A percentile compares a stretch with the other conserved stretches of the same genome.
phyloP scores from a whole-genome alignment of 64 coral and sea anemone genomes.

The Montipora sp. region DNA sequence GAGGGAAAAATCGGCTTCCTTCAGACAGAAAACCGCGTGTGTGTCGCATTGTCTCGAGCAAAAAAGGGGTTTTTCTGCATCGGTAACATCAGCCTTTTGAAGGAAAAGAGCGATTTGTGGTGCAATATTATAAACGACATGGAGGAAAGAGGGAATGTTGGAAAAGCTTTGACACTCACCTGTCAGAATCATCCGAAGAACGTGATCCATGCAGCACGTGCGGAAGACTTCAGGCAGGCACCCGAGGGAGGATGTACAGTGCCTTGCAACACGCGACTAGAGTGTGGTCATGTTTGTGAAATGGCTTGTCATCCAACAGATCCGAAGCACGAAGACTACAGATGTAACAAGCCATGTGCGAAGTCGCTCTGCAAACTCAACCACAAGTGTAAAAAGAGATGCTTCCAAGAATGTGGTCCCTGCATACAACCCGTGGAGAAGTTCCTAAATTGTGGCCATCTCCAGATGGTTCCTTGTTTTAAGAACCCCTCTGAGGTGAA shows the following conservation, averaged over 20 bases:
- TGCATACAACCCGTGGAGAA: conserved; percentile 42
- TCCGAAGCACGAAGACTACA: conserved; percentile 71
- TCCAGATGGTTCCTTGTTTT: conserved; percentile 33
- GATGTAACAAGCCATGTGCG: conserved; percentile 46
- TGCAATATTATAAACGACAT: conserved; percentile 61
- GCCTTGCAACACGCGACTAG: conserved; percentile 55
- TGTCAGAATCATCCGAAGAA: conserved; percentile 68
- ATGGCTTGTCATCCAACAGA: conserved; percentile 80
- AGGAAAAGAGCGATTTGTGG: conserved; percentile 72
- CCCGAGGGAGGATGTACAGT: conserved; percentile 74
- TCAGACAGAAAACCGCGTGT: conserved; percentile 78
- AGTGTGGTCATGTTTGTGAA: conserved; percentile 74
- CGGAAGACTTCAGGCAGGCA: conserved; percentile 65
- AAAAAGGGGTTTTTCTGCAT: conserved; percentile 92
- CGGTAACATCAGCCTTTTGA: conserved; percentile 82
- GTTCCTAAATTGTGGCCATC: conserved; percentile 45
- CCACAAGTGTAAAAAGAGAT: conserved; percentile 50
- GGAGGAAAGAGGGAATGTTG: conserved; percentile 19
- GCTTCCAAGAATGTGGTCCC: conserved; percentile 59
- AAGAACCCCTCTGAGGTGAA: conserved; percentile 24
- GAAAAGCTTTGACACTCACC: conserved; percentile 36
- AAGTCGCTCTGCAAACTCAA: conserved; percentile 18
- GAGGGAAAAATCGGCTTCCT: conserved; percentile 95
- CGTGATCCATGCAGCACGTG: conserved; percentile 32
- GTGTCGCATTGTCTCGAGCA: conserved; percentile 92